Conservation (phyloP, 2,888 invertebrate species). For the Oligia strigilis region DNA sequence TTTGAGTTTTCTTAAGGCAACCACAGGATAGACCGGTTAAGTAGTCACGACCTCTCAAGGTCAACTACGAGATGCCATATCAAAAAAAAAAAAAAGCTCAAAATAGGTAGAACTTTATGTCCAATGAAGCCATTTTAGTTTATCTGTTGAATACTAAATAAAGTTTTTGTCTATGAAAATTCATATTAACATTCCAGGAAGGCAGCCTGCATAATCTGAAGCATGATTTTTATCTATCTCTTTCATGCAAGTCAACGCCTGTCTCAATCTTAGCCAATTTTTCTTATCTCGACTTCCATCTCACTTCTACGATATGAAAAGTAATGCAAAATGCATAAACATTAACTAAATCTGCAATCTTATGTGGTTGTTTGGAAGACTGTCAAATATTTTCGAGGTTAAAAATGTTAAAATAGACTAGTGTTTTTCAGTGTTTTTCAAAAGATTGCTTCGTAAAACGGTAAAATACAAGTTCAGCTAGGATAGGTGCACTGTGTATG, state of each 20-base stretch:
- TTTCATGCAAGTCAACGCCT: constrained; percentile 1
- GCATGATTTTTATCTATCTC: constrained; percentile 24
- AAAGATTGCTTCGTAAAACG: neutral
- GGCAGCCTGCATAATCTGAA: neutral
- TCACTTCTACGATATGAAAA: constrained; percentile 20
- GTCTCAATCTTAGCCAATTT: neutral
- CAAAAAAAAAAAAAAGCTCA: too few species aligned
- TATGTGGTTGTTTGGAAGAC: constrained; percentile 30
- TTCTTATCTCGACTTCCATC: constrained; percentile 21
- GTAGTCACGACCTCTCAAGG: too few species aligned
- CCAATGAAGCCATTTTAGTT: neutral
- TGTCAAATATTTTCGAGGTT: constrained; percentile 36
- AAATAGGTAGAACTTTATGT: too few species aligned
- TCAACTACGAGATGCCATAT: too few species aligned
- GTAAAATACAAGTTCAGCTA: neutral
- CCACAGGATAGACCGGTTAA: too few species aligned
- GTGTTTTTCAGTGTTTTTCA: constrained; percentile 16
- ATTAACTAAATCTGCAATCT: neutral
- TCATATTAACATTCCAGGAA: neutral
- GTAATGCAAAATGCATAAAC: constrained; percentile 10
- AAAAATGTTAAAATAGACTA: neutral
- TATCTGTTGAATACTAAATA: neutral
- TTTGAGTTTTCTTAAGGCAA: too few species aligned
- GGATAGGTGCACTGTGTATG: neutral
- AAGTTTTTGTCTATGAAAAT: constrained; percentile 5